Conservation (phyloP, 2,797 vertebrate genomes). For the Coreius guichenoti region DNA sequence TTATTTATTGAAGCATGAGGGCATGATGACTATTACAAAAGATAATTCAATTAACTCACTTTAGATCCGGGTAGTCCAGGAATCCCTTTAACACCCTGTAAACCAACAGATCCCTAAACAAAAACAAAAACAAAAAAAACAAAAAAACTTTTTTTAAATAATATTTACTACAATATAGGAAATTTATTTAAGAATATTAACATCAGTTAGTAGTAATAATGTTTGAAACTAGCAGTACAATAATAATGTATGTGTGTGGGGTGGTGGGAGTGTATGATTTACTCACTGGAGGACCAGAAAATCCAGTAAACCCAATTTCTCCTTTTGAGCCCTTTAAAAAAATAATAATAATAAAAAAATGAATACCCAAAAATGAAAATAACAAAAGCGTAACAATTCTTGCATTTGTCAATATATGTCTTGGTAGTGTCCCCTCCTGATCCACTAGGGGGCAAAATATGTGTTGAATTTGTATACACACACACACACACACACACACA, state of each 20-base stretch:
- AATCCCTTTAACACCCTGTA: conserved; percentile 75
- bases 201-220: background rate
- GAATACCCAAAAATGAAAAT: background rate
- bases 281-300: conserved; percentile 71
- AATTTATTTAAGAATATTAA: background rate
- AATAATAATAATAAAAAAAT: background rate
- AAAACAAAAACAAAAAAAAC: background rate
- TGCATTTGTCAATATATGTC: background rate
- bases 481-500: background rate
- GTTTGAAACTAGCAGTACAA: background rate
- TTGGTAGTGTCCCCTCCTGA: background rate
- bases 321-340: conserved; percentile 79
- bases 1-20: background rate
- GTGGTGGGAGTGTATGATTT: background rate
- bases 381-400: background rate
- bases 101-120: conserved; percentile 76
- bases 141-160: too few species aligned
- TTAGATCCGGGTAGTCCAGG: conserved; percentile 74
- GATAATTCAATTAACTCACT: conserved; percentile 64
- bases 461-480: background rate
- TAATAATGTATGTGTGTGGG: background rate
- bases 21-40: background rate
- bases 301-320: conserved; percentile 76
- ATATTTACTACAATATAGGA: background rate
- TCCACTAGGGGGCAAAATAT: conserved; percentile 62